Conservation (phyloP, 2,797 vertebrate species). For the Numenius phaeopus region DNA sequence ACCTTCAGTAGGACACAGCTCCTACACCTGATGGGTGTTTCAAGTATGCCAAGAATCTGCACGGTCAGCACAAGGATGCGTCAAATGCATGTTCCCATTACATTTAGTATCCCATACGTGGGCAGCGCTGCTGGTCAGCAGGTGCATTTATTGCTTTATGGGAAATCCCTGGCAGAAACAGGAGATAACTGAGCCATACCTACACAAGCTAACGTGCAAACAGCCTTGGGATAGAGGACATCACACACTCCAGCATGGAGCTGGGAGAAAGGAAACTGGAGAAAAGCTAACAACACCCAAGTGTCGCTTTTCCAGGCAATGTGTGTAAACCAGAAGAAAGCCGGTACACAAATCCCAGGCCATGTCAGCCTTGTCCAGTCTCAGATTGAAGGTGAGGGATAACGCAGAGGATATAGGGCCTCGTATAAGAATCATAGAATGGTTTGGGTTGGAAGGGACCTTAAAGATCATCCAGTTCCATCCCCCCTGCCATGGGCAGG, state of each 20-base stretch:
- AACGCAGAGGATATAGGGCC: neutral
- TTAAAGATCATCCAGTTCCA: neutral
- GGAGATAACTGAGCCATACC: neutral
- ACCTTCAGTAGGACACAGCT: neutral
- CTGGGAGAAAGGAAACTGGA: neutral
- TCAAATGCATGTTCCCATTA: neutral
- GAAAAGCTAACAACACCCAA: neutral
- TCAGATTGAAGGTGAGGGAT: neutral
- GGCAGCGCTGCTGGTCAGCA: neutral
- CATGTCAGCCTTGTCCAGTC: neutral
- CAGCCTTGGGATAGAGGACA: neutral
- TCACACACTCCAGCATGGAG: neutral
- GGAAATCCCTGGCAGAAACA: neutral
- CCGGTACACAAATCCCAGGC: neutral
- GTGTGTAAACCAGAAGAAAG: neutral
- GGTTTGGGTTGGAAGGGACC: neutral
- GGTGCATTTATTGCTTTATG: neutral
- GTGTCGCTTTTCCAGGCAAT: fast-evolving
- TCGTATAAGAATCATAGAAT: neutral
- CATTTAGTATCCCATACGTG: neutral
- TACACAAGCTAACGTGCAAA: neutral
- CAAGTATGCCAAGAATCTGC: neutral
- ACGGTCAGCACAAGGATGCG: neutral
- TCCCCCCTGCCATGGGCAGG: neutral
- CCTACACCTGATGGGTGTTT: neutral